Percentiles rank a stretch among this genome's conserved stretches.
These are phyloP conservation scores for Phrynosoma platyrhinos DNA, from an alignment of 2,113 vertebrate species.

Conservation along the genomic window DNA sequence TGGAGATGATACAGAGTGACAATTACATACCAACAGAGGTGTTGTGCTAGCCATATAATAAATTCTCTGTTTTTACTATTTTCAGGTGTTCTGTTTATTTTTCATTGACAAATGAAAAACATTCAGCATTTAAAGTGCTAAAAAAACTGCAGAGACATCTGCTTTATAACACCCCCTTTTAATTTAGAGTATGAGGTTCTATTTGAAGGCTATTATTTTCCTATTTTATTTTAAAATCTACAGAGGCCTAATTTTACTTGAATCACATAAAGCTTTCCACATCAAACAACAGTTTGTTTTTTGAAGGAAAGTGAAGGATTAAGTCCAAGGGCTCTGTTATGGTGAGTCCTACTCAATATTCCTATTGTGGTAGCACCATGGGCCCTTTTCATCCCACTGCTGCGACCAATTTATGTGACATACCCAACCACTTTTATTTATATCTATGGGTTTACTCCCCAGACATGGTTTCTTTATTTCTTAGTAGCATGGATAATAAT, in stretches of 20 bases:
- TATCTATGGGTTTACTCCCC: too few relatives aligned
- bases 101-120: conserved; percentile 37
- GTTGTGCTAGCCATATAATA: background rate
- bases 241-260: background rate
- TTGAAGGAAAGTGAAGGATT: background rate
- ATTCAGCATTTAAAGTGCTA: conserved; percentile 42
- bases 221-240: background rate
- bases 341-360: too few relatives aligned
- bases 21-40: background rate
- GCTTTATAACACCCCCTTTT: background rate
- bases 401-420: too few relatives aligned
- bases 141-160: background rate
- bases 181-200: conserved; percentile 4
- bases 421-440: too few relatives aligned
- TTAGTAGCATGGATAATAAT: too few relatives aligned
- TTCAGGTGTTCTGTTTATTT: conserved; percentile 17
- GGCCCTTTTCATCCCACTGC: too few relatives aligned
- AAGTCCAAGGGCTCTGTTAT: too few relatives aligned
- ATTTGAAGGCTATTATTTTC: background rate
- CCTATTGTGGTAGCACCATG: too few relatives aligned
- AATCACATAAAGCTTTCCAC: background rate
- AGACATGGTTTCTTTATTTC: too few relatives aligned
- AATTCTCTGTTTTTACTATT: conserved; percentile 48
- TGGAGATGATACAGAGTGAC: conserved; percentile 6
- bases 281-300: background rate